Evolutionary conservation across 2,113 vertebrate species (phyloP).

Genomic region (Notothenia rossii): DNA sequence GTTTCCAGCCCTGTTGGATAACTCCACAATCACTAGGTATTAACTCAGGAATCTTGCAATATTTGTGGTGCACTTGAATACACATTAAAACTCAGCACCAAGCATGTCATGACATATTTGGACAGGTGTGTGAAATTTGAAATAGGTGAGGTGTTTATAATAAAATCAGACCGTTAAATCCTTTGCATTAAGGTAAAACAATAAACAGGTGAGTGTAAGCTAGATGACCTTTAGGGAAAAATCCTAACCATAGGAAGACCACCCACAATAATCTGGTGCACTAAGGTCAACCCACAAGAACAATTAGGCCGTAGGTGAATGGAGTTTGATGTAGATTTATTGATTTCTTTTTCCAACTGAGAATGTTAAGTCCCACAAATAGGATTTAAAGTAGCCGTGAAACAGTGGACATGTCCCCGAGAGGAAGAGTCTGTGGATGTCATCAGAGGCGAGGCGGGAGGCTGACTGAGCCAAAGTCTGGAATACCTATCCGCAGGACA

Average conservation of each 20-base stretch:
- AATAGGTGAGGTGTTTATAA: constrained; percentile 54
- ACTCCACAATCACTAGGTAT: constrained; percentile 47
- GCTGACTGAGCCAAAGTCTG: constrained; percentile 66
- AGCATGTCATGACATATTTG: constrained; percentile 48
- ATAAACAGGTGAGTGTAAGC: constrained; percentile 30
- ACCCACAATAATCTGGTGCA: constrained; percentile 42
- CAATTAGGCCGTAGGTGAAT: neutral
- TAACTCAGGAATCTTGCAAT: constrained; percentile 57
- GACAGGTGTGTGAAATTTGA: constrained; percentile 63
- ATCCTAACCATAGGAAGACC: constrained; percentile 55
- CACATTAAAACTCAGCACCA: constrained; percentile 32
- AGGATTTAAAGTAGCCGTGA: constrained; percentile 42
- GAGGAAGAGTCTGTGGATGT: constrained; percentile 74
- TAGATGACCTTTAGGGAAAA: constrained; percentile 15
- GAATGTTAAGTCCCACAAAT: constrained; percentile 38
- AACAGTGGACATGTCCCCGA: constrained; percentile 60
- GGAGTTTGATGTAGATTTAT: neutral
- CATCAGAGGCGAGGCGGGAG: constrained; percentile 72
- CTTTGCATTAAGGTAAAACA: constrained; percentile 23
- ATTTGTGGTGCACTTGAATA: constrained; percentile 56
- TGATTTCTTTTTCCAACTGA: neutral
- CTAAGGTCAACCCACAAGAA: no score
- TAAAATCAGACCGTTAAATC: constrained; percentile 39
- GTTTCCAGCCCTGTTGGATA: constrained; percentile 22
- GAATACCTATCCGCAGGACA: constrained; percentile 73